Percentiles rank a stretch among this genome's conserved stretches.
Conservation (phyloP, 2,113 vertebrate genomes). For the Scomber colias region DNA sequence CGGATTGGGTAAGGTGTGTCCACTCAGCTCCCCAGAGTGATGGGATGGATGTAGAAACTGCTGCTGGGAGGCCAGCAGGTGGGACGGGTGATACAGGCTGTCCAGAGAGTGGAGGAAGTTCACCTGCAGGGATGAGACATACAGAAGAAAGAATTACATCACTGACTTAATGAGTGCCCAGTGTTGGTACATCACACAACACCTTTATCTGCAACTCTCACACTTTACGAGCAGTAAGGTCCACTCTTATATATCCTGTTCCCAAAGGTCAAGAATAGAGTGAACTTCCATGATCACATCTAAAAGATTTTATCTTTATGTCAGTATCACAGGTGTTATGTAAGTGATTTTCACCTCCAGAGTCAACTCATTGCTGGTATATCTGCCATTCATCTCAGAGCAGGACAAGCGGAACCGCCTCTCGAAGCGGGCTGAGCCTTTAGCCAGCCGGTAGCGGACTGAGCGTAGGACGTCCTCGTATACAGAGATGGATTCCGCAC, state of each 20-base stretch:
- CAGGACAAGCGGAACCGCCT: slow-evolving; percentile 96
- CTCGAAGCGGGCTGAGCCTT: slow-evolving; percentile 92
- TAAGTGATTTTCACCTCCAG: slow-evolving; percentile 88
- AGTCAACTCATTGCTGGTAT: slow-evolving; percentile 96
- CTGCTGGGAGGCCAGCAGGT: slow-evolving; percentile 94
- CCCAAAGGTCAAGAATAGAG: not conserved
- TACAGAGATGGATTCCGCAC: slow-evolving; percentile 96
- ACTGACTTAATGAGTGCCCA: not conserved
- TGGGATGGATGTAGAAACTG: slow-evolving; percentile 94
- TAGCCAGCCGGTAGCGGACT: slow-evolving; percentile 90
- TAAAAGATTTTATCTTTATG: not conserved
- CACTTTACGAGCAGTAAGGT: no score
- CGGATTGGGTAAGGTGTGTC: slow-evolving; percentile 91
- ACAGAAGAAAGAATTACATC: slow-evolving; percentile 2
- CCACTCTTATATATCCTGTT: not conserved
- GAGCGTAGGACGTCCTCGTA: slow-evolving; percentile 95
- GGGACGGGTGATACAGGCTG: slow-evolving; percentile 91
- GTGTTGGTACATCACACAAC: no score
- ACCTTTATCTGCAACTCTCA: no score
- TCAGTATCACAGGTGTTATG: not conserved
- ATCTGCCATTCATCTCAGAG: slow-evolving; percentile 98
- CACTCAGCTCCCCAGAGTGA: slow-evolving; percentile 91
- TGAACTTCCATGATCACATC: not conserved
- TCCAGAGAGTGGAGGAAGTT: slow-evolving; percentile 95
- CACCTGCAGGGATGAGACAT: slow-evolving; percentile 81